Evolutionary conservation across 1,140 invertebrate species (phyloP).

Genomic region (Habropoda laboriosa): DNA sequence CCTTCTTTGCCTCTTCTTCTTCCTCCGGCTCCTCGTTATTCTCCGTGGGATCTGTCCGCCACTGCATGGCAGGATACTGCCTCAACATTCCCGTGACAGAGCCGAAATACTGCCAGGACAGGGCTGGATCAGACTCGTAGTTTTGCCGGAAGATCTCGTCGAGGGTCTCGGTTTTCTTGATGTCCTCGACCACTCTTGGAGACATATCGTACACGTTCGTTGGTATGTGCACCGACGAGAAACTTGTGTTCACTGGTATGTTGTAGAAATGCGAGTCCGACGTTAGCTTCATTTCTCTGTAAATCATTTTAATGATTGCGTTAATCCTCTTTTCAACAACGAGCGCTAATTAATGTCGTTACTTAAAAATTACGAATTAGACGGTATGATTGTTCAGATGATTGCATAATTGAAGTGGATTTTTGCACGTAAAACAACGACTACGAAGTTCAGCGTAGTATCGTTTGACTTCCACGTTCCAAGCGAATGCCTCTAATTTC

Average conservation of each 20-base stretch:
- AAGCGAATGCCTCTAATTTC: background rate
- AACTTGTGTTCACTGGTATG: constrained; percentile 90
- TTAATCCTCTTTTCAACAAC: background rate
- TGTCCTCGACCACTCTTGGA: constrained; percentile 86
- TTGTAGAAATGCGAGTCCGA: constrained; percentile 92
- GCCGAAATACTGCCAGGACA: constrained; percentile 98
- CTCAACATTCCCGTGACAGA: constrained; percentile 95
- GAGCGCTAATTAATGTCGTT: background rate
- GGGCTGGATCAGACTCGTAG: constrained; percentile 91
- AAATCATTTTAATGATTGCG: constrained; percentile 4
- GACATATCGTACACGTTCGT: constrained; percentile 94
- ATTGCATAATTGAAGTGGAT: background rate
- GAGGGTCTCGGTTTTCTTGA: constrained; percentile 93
- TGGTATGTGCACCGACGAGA: constrained; percentile 95
- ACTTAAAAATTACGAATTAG: background rate
- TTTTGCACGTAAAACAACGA: background rate
- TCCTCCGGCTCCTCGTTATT: constrained; percentile 70
- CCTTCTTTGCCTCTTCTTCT: background rate
- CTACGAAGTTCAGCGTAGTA: too few relatives aligned
- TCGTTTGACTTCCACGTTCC: background rate
- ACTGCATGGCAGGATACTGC: constrained; percentile 90
- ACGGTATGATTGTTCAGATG: too few relatives aligned
- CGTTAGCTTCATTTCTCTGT: constrained; percentile 83
- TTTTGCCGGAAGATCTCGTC: constrained; percentile 94
- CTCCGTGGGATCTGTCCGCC: constrained; percentile 72